Percentiles rank a stretch among this genome's conserved stretches.
phyloP scores from a whole-genome alignment of 2,113 vertebrate genomes.

The Ibidorhyncha struthersii region DNA sequence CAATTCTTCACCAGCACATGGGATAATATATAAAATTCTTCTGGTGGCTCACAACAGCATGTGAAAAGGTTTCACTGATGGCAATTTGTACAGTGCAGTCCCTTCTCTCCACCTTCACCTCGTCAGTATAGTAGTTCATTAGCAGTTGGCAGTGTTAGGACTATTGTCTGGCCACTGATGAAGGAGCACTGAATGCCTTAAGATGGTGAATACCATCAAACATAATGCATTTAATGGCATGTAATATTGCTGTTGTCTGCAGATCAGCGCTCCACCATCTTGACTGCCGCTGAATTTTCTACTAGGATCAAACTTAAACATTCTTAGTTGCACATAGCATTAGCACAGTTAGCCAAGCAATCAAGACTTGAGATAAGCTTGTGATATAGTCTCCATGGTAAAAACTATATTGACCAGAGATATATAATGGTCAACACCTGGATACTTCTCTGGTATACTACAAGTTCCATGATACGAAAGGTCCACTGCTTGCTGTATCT shows the following conservation, averaged over 20 bases:
- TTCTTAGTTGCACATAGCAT: neutral
- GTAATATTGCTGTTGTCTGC: neutral
- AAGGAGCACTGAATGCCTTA: neutral
- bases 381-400: neutral
- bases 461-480: neutral
- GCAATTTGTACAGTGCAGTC: neutral
- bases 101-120: neutral
- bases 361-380: neutral
- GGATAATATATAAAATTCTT: neutral
- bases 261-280: neutral
- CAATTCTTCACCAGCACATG: neutral
- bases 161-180: neutral
- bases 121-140: neutral
- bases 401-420: neutral
- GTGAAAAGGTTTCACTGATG: neutral
- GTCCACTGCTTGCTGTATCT: neutral
- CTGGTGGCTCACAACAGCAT: neutral
- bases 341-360: neutral
- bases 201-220: neutral
- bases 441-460: neutral
- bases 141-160: neutral
- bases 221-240: neutral
- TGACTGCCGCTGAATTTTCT: neutral
- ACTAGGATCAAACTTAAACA: neutral
- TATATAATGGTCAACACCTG: neutral